Evolutionary conservation across 2,113 vertebrate genomes (phyloP).

Genomic region (Pampusana beccarii): DNA sequence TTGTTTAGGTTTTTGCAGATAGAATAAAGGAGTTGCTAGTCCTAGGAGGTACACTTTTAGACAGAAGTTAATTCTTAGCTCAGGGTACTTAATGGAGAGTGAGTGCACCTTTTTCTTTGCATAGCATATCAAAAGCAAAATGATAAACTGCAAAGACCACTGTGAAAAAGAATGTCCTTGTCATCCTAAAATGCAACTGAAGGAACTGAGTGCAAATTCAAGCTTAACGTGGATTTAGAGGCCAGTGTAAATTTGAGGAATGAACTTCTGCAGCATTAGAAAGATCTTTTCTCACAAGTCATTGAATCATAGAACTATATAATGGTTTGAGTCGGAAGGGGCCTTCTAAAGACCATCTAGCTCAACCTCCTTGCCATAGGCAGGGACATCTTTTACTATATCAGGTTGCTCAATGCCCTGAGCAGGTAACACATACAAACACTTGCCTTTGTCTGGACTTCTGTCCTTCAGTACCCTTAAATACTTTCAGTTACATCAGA

Average conservation of each 20-base stretch:
- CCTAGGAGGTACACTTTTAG: neutral
- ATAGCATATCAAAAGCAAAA: neutral
- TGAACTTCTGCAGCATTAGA: neutral
- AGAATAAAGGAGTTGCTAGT: neutral
- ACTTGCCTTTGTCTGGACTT: neutral
- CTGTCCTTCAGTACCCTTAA: neutral
- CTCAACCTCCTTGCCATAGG: fast-evolving
- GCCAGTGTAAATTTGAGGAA: neutral
- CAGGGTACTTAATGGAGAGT: neutral
- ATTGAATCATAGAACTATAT: neutral
- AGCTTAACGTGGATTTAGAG: neutral
- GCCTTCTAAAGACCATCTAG: neutral
- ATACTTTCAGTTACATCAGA: neutral
- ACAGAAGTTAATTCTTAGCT: neutral
- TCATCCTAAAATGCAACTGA: neutral
- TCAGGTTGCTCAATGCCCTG: neutral
- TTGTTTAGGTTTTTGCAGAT: neutral
- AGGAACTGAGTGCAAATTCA: neutral
- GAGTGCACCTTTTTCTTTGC: neutral
- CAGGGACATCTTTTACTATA: neutral
- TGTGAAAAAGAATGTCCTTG: neutral
- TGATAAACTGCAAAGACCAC: neutral
- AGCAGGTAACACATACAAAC: neutral
- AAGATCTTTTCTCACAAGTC: neutral
- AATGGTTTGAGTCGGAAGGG: no score